Evolutionary conservation across 2,797 vertebrate genomes (phyloP), one percentile per base, ranked within the genome.

Genomic region (Artibeus lituratus): DNA sequence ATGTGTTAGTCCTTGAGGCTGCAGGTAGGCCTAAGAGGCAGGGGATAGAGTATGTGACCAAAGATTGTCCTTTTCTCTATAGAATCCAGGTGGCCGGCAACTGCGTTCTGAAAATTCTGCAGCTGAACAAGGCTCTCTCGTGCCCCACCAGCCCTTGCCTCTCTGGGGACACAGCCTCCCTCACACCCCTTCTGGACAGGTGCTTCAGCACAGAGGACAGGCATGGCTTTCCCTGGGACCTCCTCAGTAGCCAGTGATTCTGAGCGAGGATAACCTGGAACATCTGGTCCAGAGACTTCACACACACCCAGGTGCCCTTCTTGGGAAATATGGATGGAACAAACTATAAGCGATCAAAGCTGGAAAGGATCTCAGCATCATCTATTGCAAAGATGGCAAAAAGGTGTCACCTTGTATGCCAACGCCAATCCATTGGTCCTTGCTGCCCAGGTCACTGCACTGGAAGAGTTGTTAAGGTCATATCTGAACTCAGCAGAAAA

Each of bases 401-500:
- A 49, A 94, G 47, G 77, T 90, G 94, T 97, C 96, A 95, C 77
- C 80, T 96, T 26, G 53, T 14, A 24, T 87, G 96, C 94, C 96
- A 96, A 35, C 86, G 81, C 53, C 89, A 76, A 90, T 94, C 95
- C 90, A 73, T 96, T 90, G 96, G 94, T 59, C 10, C 11, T 67
- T 87, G 95, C 94, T 85, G 82, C 94, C 91, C 57, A 65, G 88
- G 80, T 87, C 1, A 32, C 76, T 42, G 96, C 83, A 19, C 12
- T 74, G 92, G 77, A 80, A 87, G 97, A 65, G 88, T 92, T 87
- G 51, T 80, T 90, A 89, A 95, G 94, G 96, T 96, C 95, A 59
- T 32, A 39, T 87, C 91, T 81, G 72, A 90, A 76, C 96, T 95
- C 97, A 96, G 96, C 97, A 96, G 96, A 94, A 97, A 95, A 89